Percentiles rank a stretch among this genome's conserved stretches.
Conservation (phyloP, 2,797 vertebrate genomes). For the Steatocranus sp. region DNA sequence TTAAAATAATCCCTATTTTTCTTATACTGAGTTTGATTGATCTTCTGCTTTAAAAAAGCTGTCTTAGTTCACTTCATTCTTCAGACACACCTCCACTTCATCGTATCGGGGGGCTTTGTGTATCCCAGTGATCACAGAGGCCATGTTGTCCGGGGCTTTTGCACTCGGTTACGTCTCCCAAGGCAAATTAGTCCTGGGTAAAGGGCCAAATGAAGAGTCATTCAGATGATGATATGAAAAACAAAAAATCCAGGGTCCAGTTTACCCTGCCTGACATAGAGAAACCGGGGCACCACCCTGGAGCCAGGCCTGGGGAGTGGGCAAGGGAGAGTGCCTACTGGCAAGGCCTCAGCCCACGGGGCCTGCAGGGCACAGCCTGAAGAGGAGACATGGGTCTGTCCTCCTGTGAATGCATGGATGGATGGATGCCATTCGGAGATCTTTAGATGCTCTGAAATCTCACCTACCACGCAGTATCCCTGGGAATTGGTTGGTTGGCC, state of each 20-base stretch:
- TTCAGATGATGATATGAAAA: neutral
- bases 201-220: neutral
- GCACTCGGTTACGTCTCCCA: rapidly evolving
- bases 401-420: neutral
- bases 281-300: neutral
- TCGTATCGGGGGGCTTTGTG: rapidly evolving
- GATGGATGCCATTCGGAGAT: rapidly evolving
- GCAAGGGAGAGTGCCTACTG: rapidly evolving
- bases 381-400: neutral
- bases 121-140: neutral
- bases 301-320: neutral
- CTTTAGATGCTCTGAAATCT: neutral
- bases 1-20: neutral
- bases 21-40: rapidly evolving
- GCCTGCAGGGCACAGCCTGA: neutral
- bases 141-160: rapidly evolving
- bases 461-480: neutral
- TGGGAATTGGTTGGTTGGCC: neutral
- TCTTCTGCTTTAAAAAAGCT: neutral
- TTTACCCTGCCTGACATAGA: neutral
- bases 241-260: neutral
- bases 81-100: neutral
- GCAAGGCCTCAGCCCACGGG: neutral
- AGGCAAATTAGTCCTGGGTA: neutral
- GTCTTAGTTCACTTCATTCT: neutral